Evolutionary conservation across 2,113 vertebrate genomes (phyloP).

Genomic region (Platysteira castanea): DNA sequence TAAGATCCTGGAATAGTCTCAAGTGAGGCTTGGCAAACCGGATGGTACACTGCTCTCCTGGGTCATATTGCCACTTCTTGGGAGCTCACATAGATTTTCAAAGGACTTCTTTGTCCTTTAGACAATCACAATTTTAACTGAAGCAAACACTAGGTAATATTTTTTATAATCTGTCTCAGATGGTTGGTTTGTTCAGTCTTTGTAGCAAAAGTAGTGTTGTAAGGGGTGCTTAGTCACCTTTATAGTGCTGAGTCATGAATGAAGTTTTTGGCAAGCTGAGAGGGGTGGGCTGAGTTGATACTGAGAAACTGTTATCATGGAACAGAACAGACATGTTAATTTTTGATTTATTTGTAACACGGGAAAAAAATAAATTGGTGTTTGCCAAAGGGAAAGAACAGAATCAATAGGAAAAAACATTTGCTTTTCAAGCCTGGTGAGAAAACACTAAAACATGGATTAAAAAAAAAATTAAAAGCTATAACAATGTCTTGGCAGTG

Average conservation of each 20-base stretch:
- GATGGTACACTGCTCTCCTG: not conserved
- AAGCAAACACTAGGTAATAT: not conserved
- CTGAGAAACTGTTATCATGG: not conserved
- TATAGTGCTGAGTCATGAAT: not conserved
- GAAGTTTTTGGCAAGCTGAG: not conserved
- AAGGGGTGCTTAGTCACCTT: not conserved
- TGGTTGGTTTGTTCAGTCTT: not conserved
- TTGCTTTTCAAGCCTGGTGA: not conserved
- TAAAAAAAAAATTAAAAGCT: slow-evolving; percentile 6
- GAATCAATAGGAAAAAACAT: slow-evolving; percentile 9
- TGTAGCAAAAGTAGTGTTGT: not conserved
- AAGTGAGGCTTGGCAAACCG: not conserved
- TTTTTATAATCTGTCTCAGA: not conserved
- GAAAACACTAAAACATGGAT: not conserved
- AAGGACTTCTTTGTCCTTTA: not conserved
- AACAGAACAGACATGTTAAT: not conserved
- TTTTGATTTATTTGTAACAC: not conserved
- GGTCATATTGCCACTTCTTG: not conserved
- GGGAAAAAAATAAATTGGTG: not conserved
- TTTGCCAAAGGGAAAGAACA: slow-evolving; percentile 24
- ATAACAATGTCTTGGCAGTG: slow-evolving; percentile 14
- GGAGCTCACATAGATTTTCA: not conserved
- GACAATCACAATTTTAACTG: not conserved
- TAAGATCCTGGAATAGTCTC: not conserved
- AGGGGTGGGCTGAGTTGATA: not conserved